Base-by-base conservation (phyloP, 1,140 invertebrate species). In the Calephelis nemesis region DNA sequence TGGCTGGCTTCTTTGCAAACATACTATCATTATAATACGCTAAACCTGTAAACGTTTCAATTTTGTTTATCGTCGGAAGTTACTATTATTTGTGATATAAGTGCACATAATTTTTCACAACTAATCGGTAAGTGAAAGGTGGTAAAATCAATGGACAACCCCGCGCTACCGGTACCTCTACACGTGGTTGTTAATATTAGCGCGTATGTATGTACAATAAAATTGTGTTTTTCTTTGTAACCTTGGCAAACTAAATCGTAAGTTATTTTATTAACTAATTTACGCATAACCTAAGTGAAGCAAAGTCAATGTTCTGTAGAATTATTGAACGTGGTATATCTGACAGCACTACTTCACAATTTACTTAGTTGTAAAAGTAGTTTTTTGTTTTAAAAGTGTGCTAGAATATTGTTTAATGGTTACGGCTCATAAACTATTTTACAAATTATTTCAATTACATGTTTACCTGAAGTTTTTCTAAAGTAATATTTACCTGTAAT, bases 1-100 rank as follows among this genome's bases (percentile, higher is more conserved):
- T 92, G 88, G 91, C 90, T 89, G 90, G 91, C 91, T 90, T 92
- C 84, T 86, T 91, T 90, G 90, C 87, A 84, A 87, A 88, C 87
- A 79, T 87, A 87, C 87, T 88, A 81, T 90, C 87, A 80, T 92
- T 19, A 88, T 88, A 87, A 88, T 88, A 81, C 84, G 77, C 70
- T 71, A 83, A 75, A 88, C 85, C 88, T 83, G 74, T 84, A 80
- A 83, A 82, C 77, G 74, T 81, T 77, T 76, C 64, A 68, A 70
- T 74, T 78, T 75, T 82, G 83, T 85, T 77, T 78, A 74, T 87
- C 84, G 77, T 72, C 48, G 49, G 81, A 82, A 80, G 85, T 84
- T 86, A 83, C 69, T 76, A 79, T 72, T 75, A 79, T 73, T 88
- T 89, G 88, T 91, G 88, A 78, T 76, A 78, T 87, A 87, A 91